Base-by-base conservation (phyloP, 92 coral and sea anemone species). In the Epizoanthus ramosus region DNA sequence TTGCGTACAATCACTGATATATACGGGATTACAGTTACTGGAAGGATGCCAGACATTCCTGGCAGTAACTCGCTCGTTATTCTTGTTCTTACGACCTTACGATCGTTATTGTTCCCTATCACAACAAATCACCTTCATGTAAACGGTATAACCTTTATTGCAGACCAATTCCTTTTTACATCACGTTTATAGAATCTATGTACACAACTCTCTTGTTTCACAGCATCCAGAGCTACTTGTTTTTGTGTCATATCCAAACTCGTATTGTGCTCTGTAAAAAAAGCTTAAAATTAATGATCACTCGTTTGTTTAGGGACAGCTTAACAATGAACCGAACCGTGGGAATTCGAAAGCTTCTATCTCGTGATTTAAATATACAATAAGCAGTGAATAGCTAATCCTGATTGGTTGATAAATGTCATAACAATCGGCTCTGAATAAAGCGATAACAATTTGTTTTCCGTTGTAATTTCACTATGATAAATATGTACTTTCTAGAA, bases 371-470 rank as follows among this genome's bases (percentile, higher is more conserved):
- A 69, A 41, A 21, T 71, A 71, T 10, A 67, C 45, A 67, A 33
- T 19, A 31, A 25, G 14, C 21, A 67, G 47, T 28, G 43, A 23
- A 12, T 18, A 24, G 70, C 39, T 71, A 16, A 10, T 15, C 50
- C 7, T 66, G 56, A 71, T 71, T 71, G 75, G 75, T 71, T 0
- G 75, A 67, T 33, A 28, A 7, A 31, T 14, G 19, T 12, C 39
- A 37, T 24, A 71, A 47, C 57, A 47, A 71, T 47, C 58, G 23
- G 33, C 31, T 8, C 13, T 39, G 31, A 8, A 19, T 45, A 21
- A 6, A 71, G 50, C 45, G 35, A 71, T 39, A 71, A 71, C 75
- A 71, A 10, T 12, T 71, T 71, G 75, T 17, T 71, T 19, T 71
- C n/a, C 2, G 22, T 71, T 71, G 18, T 15, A 71, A 14, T 47